phyloP scores from a whole-genome alignment of 2,888 invertebrate species.

The Lasioglossum oenotherae region DNA sequence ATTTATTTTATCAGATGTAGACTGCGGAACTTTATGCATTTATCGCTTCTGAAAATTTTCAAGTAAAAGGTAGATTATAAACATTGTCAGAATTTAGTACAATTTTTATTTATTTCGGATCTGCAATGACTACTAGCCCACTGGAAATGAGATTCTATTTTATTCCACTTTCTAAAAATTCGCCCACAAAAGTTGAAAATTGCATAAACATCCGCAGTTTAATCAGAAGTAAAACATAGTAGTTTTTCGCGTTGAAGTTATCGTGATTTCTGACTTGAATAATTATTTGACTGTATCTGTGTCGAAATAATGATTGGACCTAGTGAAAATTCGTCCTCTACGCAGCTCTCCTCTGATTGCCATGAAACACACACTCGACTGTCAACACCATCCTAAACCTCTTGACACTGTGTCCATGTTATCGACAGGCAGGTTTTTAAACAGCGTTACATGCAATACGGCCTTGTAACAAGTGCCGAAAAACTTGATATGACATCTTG shows the following conservation, averaged over 20 bases:
- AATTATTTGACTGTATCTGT: neutral
- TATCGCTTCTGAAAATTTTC: too few relatives aligned
- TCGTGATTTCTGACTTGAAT: neutral
- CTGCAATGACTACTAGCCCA: too few relatives aligned
- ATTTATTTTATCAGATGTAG: neutral
- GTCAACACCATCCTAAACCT: constrained; percentile 3
- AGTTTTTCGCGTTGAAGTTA: neutral
- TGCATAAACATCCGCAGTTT: neutral
- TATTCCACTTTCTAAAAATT: too few relatives aligned
- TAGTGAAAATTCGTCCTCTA: neutral
- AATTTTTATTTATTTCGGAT: too few relatives aligned
- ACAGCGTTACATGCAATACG: neutral
- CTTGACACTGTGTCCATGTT: neutral
- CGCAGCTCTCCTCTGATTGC: neutral
- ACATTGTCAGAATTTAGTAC: too few relatives aligned
- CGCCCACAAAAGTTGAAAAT: too few relatives aligned
- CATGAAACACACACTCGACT: neutral
- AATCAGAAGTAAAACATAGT: neutral
- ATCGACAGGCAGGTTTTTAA: neutral
- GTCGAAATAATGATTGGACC: neutral
- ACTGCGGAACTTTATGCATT: too few relatives aligned
- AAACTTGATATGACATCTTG: neutral
- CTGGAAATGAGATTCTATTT: too few relatives aligned
- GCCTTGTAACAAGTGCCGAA: constrained; percentile 12
- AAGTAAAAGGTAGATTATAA: too few relatives aligned